A percentile compares a stretch with the other conserved stretches of the same genome.
Conservation (phyloP, 2,113 vertebrate species). For the Collichthys lucidus region DNA sequence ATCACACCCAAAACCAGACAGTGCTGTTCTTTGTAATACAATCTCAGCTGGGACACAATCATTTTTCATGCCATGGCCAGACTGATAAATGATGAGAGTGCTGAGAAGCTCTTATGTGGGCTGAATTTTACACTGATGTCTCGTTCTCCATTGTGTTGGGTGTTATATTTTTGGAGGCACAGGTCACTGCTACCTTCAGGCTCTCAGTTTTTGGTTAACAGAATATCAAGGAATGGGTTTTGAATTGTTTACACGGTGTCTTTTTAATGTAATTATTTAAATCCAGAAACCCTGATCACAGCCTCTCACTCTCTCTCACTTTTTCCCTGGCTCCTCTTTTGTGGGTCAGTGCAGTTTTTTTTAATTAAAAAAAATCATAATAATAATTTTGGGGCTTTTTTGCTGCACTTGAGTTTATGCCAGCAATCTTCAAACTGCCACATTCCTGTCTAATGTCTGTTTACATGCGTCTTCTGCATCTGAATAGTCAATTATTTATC, state of each 20-base stretch:
- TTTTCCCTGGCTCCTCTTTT: slow-evolving; percentile 5
- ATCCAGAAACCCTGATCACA: slow-evolving; percentile 3
- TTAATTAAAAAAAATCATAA: too few relatives aligned
- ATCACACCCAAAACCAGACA: background rate
- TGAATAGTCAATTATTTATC: background rate
- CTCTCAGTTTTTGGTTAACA: background rate
- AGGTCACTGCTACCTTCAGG: background rate
- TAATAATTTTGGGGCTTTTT: too few relatives aligned
- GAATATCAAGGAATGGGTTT: slow-evolving; percentile 4
- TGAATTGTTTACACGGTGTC: background rate
- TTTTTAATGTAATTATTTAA: background rate
- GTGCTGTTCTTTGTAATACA: slow-evolving; percentile 2
- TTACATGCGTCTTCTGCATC: background rate
- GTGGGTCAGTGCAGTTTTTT: slow-evolving; percentile 6
- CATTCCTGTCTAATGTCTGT: background rate
- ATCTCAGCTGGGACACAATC: slow-evolving; percentile 10
- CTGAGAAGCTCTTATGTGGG: background rate
- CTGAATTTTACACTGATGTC: background rate
- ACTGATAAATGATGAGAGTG: slow-evolving; percentile 9
- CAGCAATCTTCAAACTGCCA: background rate
- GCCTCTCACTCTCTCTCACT: slow-evolving; percentile 8
- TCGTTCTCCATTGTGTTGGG: background rate
- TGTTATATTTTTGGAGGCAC: background rate
- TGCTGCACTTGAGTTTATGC: slow-evolving; percentile 10
- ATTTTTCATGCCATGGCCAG: slow-evolving; percentile 21